Conservation (phyloP, 2,888 invertebrate species). For the Thymelicus sylvestris region DNA sequence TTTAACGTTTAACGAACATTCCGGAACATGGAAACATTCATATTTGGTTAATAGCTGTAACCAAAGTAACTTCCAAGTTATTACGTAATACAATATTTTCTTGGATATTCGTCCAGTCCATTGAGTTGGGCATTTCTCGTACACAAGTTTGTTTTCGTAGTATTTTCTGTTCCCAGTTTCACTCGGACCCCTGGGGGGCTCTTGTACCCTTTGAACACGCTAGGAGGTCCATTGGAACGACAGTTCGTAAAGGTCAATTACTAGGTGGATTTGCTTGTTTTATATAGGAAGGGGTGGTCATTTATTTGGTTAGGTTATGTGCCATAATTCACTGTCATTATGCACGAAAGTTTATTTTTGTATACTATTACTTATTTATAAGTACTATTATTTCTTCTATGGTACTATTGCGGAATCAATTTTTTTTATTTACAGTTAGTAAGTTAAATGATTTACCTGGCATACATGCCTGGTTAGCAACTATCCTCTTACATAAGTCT, state of each 20-base stretch:
- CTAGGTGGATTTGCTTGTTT: neutral
- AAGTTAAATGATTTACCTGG: no score
- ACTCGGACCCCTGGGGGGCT: neutral
- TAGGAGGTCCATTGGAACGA: neutral
- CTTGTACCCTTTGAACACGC: neutral
- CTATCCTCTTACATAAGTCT: no score
- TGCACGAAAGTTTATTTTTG: no score
- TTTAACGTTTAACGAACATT: neutral
- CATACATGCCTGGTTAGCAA: no score
- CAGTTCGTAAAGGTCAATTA: neutral
- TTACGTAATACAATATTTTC: neutral
- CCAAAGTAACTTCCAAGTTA: neutral
- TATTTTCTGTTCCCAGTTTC: neutral
- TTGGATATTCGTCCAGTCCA: neutral
- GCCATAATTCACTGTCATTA: no score
- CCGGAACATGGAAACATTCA: neutral
- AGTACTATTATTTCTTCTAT: no score
- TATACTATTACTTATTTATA: no score
- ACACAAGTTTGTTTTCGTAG: constrained; percentile 1
- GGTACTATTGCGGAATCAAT: no score
- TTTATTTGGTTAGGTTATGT: no score
- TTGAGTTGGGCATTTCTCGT: neutral
- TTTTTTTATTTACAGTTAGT: no score
- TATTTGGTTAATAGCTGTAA: neutral
- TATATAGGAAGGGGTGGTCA: neutral